phyloP scores from a whole-genome alignment of 2,888 invertebrate genomes.

The Macrosoma leucophasiata region DNA sequence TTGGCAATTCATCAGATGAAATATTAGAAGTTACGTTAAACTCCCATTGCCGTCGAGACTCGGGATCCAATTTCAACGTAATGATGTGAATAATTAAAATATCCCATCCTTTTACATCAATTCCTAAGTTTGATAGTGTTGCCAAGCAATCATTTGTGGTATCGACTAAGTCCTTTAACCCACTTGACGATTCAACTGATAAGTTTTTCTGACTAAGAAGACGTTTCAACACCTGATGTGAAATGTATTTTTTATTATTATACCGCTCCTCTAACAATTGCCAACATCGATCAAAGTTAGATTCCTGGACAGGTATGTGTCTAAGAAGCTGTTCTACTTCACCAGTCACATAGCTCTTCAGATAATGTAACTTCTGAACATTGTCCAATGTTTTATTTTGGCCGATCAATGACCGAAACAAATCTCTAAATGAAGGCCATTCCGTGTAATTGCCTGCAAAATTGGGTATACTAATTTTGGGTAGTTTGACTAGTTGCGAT shows the following conservation, averaged over 20 bases:
- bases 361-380: conserved; percentile 26
- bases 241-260: too few species aligned
- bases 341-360: conserved; percentile 21
- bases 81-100: conserved; percentile 22
- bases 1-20: conserved; percentile 22
- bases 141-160: conserved; percentile 23
- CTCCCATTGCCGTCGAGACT: conserved; percentile 25
- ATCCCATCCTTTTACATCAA: conserved; percentile 23
- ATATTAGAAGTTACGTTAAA: conserved; percentile 10
- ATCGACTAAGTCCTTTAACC: conserved; percentile 19
- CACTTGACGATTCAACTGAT: too few species aligned
- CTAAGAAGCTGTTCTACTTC: conserved; percentile 24
- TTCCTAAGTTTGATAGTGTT: conserved; percentile 16
- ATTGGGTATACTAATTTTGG: too few species aligned
- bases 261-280: too few species aligned
- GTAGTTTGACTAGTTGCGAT: too few species aligned
- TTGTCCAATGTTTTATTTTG: conserved; percentile 21
- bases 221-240: too few species aligned
- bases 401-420: conserved; percentile 23
- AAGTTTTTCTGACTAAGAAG: too few species aligned
- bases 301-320: too few species aligned
- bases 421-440: conserved; percentile 23
- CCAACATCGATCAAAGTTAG: too few species aligned
- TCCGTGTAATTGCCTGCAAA: conserved; percentile 25
- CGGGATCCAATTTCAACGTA: conserved; percentile 20